phyloP scores from a whole-genome alignment of 1,140 invertebrate species.

The Eubasilissa regina region DNA sequence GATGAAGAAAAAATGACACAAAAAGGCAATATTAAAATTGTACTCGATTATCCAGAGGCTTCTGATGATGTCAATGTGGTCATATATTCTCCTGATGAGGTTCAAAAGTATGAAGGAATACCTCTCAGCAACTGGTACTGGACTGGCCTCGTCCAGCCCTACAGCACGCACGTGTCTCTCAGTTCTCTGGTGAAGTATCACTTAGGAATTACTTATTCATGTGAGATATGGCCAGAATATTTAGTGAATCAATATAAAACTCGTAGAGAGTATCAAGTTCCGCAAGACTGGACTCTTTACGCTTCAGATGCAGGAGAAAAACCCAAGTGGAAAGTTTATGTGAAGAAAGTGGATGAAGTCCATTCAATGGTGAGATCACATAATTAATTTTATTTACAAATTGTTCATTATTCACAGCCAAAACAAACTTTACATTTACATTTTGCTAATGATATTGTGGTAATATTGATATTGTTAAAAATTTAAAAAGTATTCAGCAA shows the following conservation, averaged over 20 bases:
- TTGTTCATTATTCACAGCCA: too few species aligned
- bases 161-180: conserved; percentile 8
- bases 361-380: conserved; percentile 21
- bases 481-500: too few species aligned
- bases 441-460: too few species aligned
- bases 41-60: conserved; percentile 56
- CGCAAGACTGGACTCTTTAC: conserved; percentile 38
- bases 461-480: too few species aligned
- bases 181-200: neutral
- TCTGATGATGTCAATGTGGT: conserved; percentile 57
- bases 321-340: conserved; percentile 46
- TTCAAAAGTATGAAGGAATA: conserved; percentile 59
- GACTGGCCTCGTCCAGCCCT: conserved; percentile 38
- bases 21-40: conserved; percentile 53
- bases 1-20: conserved; percentile 7
- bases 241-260: conserved; percentile 11
- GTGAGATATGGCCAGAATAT: conserved; percentile 10
- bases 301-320: conserved; percentile 19
- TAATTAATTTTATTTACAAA: neutral
- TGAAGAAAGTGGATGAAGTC: conserved; percentile 35
- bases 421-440: too few species aligned
- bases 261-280: neutral
- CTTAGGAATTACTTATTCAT: conserved; percentile 3
- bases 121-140: conserved; percentile 56
- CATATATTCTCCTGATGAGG: conserved; percentile 56